phyloP scores from a whole-genome alignment of 2,113 vertebrate species.

The Zapus hudsonius region DNA sequence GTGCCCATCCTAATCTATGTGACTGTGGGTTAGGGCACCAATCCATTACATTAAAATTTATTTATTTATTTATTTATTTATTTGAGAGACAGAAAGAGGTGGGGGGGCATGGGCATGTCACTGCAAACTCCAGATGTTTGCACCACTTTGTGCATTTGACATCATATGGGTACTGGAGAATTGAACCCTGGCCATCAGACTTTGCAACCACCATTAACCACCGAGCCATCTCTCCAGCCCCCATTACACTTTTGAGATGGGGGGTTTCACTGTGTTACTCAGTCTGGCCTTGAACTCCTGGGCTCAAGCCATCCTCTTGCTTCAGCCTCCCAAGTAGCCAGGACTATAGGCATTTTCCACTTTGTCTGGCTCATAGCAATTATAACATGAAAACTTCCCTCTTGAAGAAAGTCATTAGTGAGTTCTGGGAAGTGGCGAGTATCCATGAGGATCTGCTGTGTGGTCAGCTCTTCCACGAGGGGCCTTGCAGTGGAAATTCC shows the following conservation, averaged over 20 bases:
- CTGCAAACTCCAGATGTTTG: too few species aligned
- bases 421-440: background rate
- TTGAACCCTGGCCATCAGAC: too few species aligned
- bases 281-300: background rate
- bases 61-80: too few species aligned
- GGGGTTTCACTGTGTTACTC: background rate
- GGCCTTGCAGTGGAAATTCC: background rate
- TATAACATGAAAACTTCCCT: background rate
- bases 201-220: too few species aligned
- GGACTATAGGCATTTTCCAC: background rate
- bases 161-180: too few species aligned
- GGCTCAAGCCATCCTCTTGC: background rate
- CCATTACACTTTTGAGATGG: accelerated
- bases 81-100: too few species aligned
- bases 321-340: background rate
- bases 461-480: background rate
- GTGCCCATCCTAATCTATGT: accelerated
- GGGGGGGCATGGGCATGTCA: too few species aligned
- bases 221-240: too few species aligned
- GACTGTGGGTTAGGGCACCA: accelerated
- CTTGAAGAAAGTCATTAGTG: background rate
- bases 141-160: too few species aligned
- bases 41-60: accelerated
- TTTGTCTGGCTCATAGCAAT: background rate
- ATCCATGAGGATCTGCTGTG: too few species aligned